These are phyloP conservation scores for Sphinx pinastri DNA, from an alignment of 2,888 invertebrate genomes.

Conservation along the genomic window DNA sequence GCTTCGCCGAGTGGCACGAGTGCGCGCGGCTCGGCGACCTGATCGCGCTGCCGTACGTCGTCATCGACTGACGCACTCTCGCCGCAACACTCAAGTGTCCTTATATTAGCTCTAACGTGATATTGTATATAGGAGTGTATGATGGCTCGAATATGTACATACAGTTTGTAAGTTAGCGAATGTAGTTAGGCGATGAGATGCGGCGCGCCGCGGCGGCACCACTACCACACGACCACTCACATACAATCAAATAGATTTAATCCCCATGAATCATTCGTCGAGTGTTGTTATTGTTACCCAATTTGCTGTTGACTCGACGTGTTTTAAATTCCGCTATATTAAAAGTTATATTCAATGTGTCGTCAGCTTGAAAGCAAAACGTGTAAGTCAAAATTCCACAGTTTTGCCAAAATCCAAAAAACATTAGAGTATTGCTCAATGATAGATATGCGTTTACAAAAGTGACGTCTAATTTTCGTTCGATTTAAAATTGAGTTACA, in stretches of 20 bases:
- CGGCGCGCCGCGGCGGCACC: constrained; percentile 22
- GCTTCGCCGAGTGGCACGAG: constrained; percentile 97
- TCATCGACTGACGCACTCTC: constrained; percentile 89
- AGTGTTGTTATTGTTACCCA: constrained; percentile 9
- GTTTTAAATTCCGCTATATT: constrained; percentile 2
- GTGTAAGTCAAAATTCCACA: not conserved
- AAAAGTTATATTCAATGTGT: not conserved
- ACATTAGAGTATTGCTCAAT: constrained; percentile 2
- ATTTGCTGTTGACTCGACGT: constrained; percentile 16
- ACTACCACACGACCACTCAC: not conserved
- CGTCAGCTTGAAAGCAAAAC: not conserved
- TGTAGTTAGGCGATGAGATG: constrained; percentile 50
- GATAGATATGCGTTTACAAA: not conserved
- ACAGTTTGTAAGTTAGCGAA: constrained; percentile 52
- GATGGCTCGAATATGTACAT: constrained; percentile 63
- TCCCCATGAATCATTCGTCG: not conserved
- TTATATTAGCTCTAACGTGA: constrained; percentile 70
- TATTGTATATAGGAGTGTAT: constrained; percentile 50
- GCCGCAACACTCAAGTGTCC: constrained; percentile 71
- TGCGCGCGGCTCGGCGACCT: constrained; percentile 92
- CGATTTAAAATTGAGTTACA: no score
- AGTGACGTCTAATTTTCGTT: not conserved
- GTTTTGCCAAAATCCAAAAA: not conserved
- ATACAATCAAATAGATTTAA: no score
- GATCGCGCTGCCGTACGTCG: constrained; percentile 97